Evolutionary conservation across 2,113 vertebrate species (phyloP), one percentile per base, ranked within the genome.

Genomic region (Anser brachyrhynchus): DNA sequence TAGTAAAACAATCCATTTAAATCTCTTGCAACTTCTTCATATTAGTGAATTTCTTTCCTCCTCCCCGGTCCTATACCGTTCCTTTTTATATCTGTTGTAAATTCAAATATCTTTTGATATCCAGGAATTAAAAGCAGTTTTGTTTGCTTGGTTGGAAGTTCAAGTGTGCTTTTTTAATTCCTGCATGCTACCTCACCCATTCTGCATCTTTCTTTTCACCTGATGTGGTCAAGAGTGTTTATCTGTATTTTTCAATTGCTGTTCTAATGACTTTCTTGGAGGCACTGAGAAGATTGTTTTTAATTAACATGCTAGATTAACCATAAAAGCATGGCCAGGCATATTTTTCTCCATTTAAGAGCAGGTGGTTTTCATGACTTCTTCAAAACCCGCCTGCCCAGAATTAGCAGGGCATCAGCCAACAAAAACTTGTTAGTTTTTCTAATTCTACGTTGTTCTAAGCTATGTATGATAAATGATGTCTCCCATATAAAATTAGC

Each of bases 401-500:
- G 89, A 80, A 80, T 66, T 65, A 77, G n/a, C 78, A 84, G 78
- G 65, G 69, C 55, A 62, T 61, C 81, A 80, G 93, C 87, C 65
- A 84, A 87, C 29, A 66, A 80, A 79, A 86, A 33, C n/a, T 76
- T 37, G 44, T 74, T 74, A 43, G 70, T 59, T 95, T 77, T 77
- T 82, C 66, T 59, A n/a, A 94, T 18, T 33, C 87, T 84, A 71
- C 79, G 62, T 90, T 78, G 5, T 71, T 91, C 71, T 73, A 69
- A 94, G 82, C 28, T 5, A 14, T 23, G 7, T 85, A 16, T 96
- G 92, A 95, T 94, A 91, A 83, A 96, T 94, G 92, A 80, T 85
- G 72, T 70, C 72, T 96, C 92, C 92, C 82, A 51, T 92, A 75
- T 80, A 84, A 79, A 84, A 94, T 96, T 96, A 93, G 75, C 90